A percentile compares a stretch with the other conserved stretches of the same genome.
These are phyloP conservation scores for Cephus spinipes DNA, from an alignment of 2,888 invertebrate genomes.

Conservation along the genomic window DNA sequence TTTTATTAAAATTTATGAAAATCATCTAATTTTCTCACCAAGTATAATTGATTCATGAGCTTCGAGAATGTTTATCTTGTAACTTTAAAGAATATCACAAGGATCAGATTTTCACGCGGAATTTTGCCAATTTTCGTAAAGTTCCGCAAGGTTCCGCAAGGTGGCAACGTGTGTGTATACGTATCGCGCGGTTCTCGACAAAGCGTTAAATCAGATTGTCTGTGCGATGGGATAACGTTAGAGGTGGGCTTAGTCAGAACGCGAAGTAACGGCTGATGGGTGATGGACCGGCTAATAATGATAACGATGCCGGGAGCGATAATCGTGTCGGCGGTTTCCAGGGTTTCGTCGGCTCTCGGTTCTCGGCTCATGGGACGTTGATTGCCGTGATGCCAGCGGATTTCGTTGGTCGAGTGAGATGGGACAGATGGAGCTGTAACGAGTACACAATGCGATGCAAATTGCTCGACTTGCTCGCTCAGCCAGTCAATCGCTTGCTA, in stretches of 20 bases:
- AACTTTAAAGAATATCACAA: background rate
- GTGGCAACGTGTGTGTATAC: background rate
- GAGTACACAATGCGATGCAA: constrained; percentile 65
- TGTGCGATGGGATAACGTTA: background rate
- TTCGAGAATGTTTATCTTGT: background rate
- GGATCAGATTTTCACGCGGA: background rate
- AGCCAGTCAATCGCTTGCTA: constrained; percentile 26
- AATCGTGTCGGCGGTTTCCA: constrained; percentile 57
- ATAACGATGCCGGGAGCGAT: constrained; percentile 56
- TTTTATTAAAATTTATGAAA: background rate
- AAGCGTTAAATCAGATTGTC: constrained; percentile 6
- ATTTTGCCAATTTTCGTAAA: background rate
- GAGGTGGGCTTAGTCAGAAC: background rate
- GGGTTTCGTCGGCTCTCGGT: constrained; percentile 40
- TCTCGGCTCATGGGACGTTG: constrained; percentile 49
- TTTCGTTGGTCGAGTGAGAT: constrained; percentile 30
- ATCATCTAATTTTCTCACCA: background rate
- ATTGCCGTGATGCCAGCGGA: constrained; percentile 47
- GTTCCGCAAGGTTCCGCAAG: background rate
- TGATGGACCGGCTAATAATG: constrained; percentile 58
- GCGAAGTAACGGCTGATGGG: constrained; percentile 16
- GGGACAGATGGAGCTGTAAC: constrained; percentile 62
- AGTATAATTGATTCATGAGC: background rate
- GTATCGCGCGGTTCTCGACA: background rate
- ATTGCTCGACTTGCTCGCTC: constrained; percentile 52